Conservation (phyloP, 2,113 vertebrate genomes). For the Muntiacus reevesi region DNA sequence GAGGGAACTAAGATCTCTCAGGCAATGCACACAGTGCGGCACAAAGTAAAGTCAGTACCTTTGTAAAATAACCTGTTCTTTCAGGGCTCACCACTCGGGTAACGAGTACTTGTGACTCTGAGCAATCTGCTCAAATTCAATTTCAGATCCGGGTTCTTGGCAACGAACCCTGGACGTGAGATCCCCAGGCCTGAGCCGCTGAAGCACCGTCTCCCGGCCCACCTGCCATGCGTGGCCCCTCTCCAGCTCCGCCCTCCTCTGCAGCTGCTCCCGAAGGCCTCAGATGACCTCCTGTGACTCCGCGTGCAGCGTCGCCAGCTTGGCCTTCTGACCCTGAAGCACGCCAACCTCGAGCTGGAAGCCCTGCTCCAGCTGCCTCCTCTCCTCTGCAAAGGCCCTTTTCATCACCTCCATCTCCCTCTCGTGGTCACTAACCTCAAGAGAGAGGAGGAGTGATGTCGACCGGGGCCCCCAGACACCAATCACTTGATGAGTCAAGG, state of each 20-base stretch:
- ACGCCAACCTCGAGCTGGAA: too few species aligned
- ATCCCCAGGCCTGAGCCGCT: constrained; percentile 81
- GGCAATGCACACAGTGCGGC: fast-evolving
- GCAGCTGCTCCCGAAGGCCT: too few species aligned
- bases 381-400: constrained; percentile 86
- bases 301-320: too few species aligned
- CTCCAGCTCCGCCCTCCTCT: too few species aligned
- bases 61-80: not conserved
- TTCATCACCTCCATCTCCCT: constrained; percentile 84
- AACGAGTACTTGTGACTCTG: not conserved
- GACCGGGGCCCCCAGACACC: not conserved
- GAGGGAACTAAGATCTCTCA: not conserved
- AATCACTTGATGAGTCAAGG: not conserved
- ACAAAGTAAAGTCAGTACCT: not conserved
- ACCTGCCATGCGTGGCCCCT: constrained; percentile 82
- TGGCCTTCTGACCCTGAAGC: too few species aligned
- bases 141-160: not conserved
- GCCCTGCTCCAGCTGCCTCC: constrained; percentile 81
- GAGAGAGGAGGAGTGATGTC: not conserved
- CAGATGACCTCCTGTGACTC: too few species aligned
- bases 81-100: not conserved
- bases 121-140: not conserved
- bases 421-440: constrained; percentile 88
- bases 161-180: not conserved
- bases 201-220: constrained; percentile 81